Evolutionary conservation across 2,888 invertebrate species (phyloP), one percentile per base, ranked within the genome.

Genomic region (Meteorus cinctellus): DNA sequence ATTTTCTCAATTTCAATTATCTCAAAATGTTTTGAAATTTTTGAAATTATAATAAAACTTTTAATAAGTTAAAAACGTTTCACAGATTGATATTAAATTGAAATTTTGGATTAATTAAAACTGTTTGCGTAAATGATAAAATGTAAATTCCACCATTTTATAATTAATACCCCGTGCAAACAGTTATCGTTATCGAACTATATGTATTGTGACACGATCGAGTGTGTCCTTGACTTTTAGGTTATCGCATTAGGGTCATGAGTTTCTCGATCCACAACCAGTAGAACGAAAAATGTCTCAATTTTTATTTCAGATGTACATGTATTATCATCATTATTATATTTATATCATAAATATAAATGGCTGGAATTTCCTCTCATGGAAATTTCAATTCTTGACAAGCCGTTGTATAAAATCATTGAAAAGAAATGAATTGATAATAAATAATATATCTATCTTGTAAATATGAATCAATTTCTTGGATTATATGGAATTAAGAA

Each of bases 171-270:
- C 67, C 66, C 55, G 41, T 41, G 60, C 45, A 34, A 31, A 65
- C 41, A 72, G 51, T 34, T 41, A 55, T 65, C 69, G 69, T 66
- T 55, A 59, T 65, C 41, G 14, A 65, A 19, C 12, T 51, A 29
- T 73, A 59, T 62, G 77, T 81, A 79, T 82, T 80, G 81, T 83
- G 84, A 84, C 79, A 84, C 82, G 82, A 82, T 80, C 81, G 48
- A 78, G 79, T 85, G 55, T 55, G 87, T 84, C 87, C 88, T 88
- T 88, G 88, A 87, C 87, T 85, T 83, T 82, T 83, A 81, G 88
- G 87, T 87, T 87, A 88, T 88, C 88, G 80, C 45, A 66, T 48
- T 24, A 77, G 75, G 82, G 85, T 86, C 84, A 78, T 79, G 77
- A 81, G 84, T 84, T 83, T 82, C 80, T 82, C 80, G 82, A 79